These are phyloP conservation scores for Hydropsyche betteni DNA, from an alignment of 2,888 invertebrate genomes.

Conservation along the genomic window DNA sequence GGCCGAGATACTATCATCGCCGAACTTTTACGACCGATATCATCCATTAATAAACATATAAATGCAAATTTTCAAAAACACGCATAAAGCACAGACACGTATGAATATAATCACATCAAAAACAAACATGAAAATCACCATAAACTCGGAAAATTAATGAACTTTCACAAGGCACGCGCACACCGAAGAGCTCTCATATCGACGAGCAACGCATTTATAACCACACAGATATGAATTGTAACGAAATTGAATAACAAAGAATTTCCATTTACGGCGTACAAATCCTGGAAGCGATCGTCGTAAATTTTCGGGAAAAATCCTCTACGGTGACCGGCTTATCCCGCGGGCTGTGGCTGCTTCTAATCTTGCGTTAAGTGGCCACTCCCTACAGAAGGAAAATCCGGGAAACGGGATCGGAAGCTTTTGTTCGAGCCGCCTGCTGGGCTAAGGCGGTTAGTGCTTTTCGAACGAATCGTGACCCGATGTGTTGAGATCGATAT, in stretches of 20 bases:
- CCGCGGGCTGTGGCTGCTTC: constrained; percentile 15
- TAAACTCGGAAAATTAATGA: too few species aligned
- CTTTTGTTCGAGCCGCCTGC: constrained; percentile 1
- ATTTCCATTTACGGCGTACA: constrained; percentile 19
- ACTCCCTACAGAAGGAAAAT: constrained; percentile 4
- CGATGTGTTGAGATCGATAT: too few species aligned
- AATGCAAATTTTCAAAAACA: too few species aligned
- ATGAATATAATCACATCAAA: too few species aligned
- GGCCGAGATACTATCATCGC: too few species aligned
- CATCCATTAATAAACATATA: neutral
- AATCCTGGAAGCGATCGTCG: constrained; percentile 23
- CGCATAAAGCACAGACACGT: too few species aligned
- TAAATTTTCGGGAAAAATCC: constrained; percentile 12
- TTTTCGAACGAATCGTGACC: too few species aligned
- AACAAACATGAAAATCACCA: too few species aligned
- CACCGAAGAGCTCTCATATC: too few species aligned
- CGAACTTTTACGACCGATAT: neutral
- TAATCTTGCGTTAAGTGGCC: constrained; percentile 36
- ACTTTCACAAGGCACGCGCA: too few species aligned
- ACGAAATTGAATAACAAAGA: constrained; percentile 26
- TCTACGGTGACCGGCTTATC: constrained; percentile 8
- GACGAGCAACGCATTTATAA: too few species aligned
- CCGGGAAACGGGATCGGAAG: constrained; percentile 13
- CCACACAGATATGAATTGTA: neutral
- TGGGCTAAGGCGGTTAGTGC: neutral